Percentiles rank a stretch among this genome's conserved stretches.
phyloP scores from a whole-genome alignment of 2,113 vertebrate genomes.

The Neolamprologus devosi region DNA sequence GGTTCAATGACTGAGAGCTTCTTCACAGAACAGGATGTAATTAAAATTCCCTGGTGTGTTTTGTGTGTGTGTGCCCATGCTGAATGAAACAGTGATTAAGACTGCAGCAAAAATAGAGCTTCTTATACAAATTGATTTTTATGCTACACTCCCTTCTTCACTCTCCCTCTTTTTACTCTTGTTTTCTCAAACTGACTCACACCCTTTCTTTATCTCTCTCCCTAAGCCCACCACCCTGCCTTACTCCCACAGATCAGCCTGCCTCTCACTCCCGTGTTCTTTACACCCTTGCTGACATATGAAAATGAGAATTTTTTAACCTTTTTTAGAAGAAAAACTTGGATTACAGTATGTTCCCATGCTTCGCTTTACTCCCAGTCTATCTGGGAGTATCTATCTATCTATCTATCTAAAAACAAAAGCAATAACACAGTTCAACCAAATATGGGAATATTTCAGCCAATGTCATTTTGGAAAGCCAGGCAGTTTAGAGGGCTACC shows the following conservation, averaged over 20 bases:
- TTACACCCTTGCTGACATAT: not conserved
- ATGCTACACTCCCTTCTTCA: not conserved
- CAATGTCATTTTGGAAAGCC: not conserved
- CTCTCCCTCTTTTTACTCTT: not conserved
- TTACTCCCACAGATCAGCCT: not conserved
- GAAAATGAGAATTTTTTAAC: not conserved
- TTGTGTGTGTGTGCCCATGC: not conserved
- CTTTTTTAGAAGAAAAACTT: not conserved
- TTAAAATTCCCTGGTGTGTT: slow-evolving; percentile 16
- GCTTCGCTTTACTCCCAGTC: not conserved
- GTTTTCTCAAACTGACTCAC: not conserved
- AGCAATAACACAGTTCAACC: not conserved
- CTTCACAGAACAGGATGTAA: slow-evolving; percentile 6
- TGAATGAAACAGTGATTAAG: slow-evolving; percentile 30
- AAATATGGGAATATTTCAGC: not conserved
- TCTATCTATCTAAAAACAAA: not conserved
- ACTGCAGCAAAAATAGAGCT: slow-evolving; percentile 23
- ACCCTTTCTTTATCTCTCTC: not conserved
- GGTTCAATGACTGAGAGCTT: slow-evolving; percentile 20
- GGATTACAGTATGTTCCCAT: not conserved
- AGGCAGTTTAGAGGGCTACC: not conserved
- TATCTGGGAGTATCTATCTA: not conserved
- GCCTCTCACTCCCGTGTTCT: not conserved
- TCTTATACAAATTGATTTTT: slow-evolving; percentile 40
- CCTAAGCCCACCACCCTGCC: not conserved